A percentile compares a stretch with the other conserved stretches of the same genome.
These are phyloP conservation scores for Megaceryle torquata DNA, from an alignment of 2,113 vertebrate species.

Conservation along the genomic window DNA sequence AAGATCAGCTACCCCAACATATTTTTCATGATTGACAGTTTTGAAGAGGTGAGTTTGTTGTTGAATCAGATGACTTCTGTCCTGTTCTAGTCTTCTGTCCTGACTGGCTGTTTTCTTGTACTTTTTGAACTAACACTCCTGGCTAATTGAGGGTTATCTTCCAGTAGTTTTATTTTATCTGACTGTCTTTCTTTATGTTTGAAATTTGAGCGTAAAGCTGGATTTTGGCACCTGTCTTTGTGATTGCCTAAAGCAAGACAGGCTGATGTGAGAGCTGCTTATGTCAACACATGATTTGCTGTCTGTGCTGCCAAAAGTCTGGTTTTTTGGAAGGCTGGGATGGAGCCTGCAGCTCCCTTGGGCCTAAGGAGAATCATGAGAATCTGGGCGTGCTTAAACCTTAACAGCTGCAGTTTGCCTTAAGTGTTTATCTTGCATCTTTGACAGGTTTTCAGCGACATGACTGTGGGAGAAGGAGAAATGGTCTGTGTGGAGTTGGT, in stretches of 20 bases:
- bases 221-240: not conserved
- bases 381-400: not conserved
- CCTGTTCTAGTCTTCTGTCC: not conserved
- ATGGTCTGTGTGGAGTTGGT: slow-evolving; percentile 99
- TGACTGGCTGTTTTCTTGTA: not conserved
- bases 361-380: not conserved
- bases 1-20: slow-evolving; percentile 99
- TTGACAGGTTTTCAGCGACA: slow-evolving; percentile 91
- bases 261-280: not conserved
- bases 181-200: not conserved
- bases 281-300: not conserved
- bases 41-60: slow-evolving; percentile 87
- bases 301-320: not conserved
- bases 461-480: slow-evolving; percentile 97
- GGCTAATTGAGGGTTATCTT: not conserved
- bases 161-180: not conserved
- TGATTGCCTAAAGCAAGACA: not conserved
- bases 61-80: not conserved
- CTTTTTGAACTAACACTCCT: not conserved
- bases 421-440: not conserved
- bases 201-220: not conserved
- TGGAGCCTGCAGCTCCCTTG: not conserved
- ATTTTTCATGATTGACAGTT: slow-evolving; percentile 99
- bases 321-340: not conserved
- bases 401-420: not conserved